phyloP scores from a whole-genome alignment of 2,888 invertebrate genomes.

The Agonopterix subpropinquella region DNA sequence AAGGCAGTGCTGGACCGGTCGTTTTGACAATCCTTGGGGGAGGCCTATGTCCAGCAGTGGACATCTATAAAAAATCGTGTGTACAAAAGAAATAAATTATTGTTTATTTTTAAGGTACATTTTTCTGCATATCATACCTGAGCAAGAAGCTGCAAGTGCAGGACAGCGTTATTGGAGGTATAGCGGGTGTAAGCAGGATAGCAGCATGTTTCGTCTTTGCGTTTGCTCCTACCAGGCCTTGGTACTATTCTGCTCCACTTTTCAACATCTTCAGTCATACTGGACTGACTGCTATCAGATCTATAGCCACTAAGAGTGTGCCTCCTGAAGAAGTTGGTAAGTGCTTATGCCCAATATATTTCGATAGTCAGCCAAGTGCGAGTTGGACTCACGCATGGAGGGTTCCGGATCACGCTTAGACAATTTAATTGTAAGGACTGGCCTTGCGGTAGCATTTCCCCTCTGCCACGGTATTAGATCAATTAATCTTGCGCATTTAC shows the following conservation, averaged over 20 bases:
- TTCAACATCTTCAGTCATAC: constrained; percentile 73
- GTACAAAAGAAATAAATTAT: too few species aligned
- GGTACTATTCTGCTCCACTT: constrained; percentile 67
- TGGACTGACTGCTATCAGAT: constrained; percentile 73
- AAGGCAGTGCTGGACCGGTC: too few species aligned
- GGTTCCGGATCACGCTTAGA: too few species aligned
- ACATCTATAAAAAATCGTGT: too few species aligned
- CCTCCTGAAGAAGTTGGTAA: constrained; percentile 73
- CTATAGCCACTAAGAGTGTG: constrained; percentile 74
- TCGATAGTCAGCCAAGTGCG: neutral
- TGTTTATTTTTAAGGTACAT: constrained; percentile 43
- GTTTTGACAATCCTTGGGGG: too few species aligned
- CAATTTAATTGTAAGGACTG: too few species aligned
- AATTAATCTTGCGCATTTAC: too few species aligned
- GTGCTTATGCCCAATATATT: constrained; percentile 7
- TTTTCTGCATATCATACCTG: constrained; percentile 64
- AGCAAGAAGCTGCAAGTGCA: constrained; percentile 57
- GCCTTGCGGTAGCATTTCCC: too few species aligned
- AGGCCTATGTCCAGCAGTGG: too few species aligned
- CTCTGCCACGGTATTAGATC: too few species aligned
- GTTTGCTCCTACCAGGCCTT: constrained; percentile 56
- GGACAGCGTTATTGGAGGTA: constrained; percentile 63
- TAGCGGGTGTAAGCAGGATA: constrained; percentile 72
- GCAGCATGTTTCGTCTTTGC: constrained; percentile 69
- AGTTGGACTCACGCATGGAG: too few species aligned